phyloP scores from a whole-genome alignment of 2,797 vertebrate species.

The Centroberyx gerrardi region DNA sequence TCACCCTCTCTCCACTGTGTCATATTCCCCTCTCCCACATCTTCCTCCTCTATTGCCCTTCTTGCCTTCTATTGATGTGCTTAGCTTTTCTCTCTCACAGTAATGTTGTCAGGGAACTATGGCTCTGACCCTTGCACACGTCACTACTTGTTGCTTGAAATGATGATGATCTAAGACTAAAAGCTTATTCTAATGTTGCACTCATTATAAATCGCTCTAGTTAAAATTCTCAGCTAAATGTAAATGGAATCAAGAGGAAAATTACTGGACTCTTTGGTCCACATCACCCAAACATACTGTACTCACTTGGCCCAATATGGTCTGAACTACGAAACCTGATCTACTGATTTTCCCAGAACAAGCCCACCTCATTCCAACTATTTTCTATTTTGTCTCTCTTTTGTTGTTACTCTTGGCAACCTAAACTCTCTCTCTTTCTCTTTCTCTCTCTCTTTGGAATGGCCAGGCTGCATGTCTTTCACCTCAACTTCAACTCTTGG shows the following conservation, averaged over 20 bases:
- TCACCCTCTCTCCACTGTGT: constrained; percentile 12
- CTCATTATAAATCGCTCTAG: background rate
- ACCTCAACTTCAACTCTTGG: constrained; percentile 78
- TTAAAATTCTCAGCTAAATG: background rate
- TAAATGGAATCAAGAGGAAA: constrained; percentile 28
- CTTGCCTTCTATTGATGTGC: background rate
- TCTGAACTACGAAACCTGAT: constrained; percentile 42
- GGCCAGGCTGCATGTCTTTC: constrained; percentile 69
- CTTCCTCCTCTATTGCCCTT: background rate
- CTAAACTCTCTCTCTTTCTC: constrained; percentile 35
- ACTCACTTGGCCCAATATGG: constrained; percentile 48
- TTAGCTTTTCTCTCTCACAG: background rate
- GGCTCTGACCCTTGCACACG: background rate
- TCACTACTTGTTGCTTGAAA: background rate
- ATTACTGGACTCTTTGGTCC: constrained; percentile 17
- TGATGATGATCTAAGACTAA: background rate
- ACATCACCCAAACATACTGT: constrained; percentile 28
- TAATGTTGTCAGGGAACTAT: background rate
- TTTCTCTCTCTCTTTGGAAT: constrained; percentile 46
- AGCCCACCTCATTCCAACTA: constrained; percentile 55
- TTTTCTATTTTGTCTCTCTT: constrained; percentile 50
- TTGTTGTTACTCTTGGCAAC: constrained; percentile 57
- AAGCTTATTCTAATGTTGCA: background rate
- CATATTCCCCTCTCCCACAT: background rate
- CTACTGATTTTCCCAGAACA: constrained; percentile 48